Evolutionary conservation across 1,140 invertebrate genomes (phyloP).

Genomic region (Philaenus spumarius): DNA sequence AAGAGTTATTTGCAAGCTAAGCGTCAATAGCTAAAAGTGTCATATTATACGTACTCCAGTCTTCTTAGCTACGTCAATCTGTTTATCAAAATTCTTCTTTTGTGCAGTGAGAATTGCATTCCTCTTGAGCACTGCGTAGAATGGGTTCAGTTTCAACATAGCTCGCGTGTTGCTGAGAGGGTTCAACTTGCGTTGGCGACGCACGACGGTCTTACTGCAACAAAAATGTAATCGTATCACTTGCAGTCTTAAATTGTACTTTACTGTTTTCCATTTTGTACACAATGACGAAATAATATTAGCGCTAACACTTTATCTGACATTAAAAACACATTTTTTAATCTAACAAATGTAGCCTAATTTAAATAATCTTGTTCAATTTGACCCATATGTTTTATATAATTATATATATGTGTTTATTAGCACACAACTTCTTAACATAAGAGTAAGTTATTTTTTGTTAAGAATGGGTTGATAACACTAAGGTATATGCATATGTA

Average conservation of each 20-base stretch:
- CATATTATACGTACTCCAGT: slow-evolving; percentile 28
- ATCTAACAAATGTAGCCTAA: background rate
- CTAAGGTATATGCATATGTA: too few species aligned
- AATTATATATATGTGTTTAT: too few species aligned
- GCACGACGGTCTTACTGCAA: slow-evolving; percentile 61
- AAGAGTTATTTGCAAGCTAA: too few species aligned
- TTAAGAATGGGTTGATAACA: too few species aligned
- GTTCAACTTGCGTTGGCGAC: slow-evolving; percentile 72
- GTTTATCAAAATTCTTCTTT: slow-evolving; percentile 47
- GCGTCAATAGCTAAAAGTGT: too few species aligned
- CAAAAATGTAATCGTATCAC: slow-evolving; percentile 27
- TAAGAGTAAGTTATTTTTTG: too few species aligned
- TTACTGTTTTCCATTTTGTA: background rate
- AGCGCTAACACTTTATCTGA: background rate
- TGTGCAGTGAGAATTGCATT: slow-evolving; percentile 59
- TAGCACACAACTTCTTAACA: too few species aligned
- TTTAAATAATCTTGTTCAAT: too few species aligned
- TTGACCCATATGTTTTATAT: too few species aligned
- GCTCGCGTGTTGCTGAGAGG: slow-evolving; percentile 84
- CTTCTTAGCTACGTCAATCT: slow-evolving; percentile 26
- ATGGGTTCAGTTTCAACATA: slow-evolving; percentile 90
- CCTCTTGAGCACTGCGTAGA: slow-evolving; percentile 76
- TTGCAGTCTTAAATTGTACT: background rate
- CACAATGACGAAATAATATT: background rate
- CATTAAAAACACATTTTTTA: too few species aligned